A percentile compares a stretch with the other conserved stretches of the same genome.
These are phyloP conservation scores for Zosterops japonicus DNA, from an alignment of 2,113 vertebrate genomes.

Conservation along the genomic window DNA sequence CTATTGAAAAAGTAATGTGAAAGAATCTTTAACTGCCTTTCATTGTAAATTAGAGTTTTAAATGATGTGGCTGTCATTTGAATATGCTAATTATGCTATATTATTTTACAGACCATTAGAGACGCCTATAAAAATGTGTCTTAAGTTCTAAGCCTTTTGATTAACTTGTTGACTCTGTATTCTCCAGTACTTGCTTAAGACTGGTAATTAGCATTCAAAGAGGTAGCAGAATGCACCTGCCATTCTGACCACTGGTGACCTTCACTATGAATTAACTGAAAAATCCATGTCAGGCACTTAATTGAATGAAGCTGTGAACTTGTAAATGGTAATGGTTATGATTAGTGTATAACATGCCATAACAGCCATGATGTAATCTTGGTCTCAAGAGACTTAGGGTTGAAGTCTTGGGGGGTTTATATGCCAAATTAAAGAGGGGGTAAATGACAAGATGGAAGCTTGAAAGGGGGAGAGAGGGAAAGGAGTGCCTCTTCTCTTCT, in stretches of 20 bases:
- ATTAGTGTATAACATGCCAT: conserved; percentile 65
- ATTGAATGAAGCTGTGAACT: conserved; percentile 70
- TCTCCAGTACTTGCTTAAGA: conserved; percentile 46
- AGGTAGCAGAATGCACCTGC: conserved; percentile 67
- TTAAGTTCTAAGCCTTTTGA: conserved; percentile 47
- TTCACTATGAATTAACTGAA: conserved; percentile 68
- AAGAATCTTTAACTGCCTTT: background rate
- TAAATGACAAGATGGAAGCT: conserved; percentile 44
- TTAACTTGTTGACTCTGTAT: conserved; percentile 57
- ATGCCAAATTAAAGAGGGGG: conserved; percentile 24
- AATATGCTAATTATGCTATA: conserved; percentile 35
- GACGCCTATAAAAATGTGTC: conserved; percentile 13
- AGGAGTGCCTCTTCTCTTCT: background rate
- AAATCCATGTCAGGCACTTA: conserved; percentile 69
- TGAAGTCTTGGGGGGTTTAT: conserved; percentile 33
- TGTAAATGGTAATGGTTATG: conserved; percentile 71
- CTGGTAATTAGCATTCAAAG: conserved; percentile 68
- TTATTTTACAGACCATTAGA: conserved; percentile 55
- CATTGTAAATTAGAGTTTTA: conserved; percentile 22
- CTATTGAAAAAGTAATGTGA: background rate
- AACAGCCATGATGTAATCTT: conserved; percentile 59
- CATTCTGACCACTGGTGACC: conserved; percentile 66
- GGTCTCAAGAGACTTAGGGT: conserved; percentile 13
- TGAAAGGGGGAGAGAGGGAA: background rate
- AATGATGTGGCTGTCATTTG: conserved; percentile 24